Percentiles rank a stretch among this genome's conserved stretches.
Evolutionary conservation across 2,797 vertebrate species (phyloP).

Genomic region (Coranthus polyacanthus): DNA sequence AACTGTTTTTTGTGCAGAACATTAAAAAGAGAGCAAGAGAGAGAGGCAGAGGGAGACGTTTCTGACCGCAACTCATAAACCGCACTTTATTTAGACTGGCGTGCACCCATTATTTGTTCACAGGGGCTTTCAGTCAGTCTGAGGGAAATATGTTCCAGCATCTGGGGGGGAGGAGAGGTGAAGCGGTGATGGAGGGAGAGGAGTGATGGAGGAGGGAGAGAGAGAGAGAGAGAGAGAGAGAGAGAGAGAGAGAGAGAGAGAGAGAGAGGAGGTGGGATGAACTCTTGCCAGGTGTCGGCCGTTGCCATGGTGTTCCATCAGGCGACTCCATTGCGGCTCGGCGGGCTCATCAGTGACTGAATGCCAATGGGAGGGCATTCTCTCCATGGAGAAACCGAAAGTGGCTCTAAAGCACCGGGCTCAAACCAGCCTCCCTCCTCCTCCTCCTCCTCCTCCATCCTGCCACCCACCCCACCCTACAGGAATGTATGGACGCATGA

Average conservation of each 20-base stretch:
- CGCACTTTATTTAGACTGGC: conserved; percentile 97
- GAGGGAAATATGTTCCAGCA: conserved; percentile 93
- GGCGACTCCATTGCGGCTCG: conserved; percentile 89
- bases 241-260: conserved; percentile 59
- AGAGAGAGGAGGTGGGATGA: conserved; percentile 83
- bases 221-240: neutral
- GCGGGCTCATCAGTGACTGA: conserved; percentile 90
- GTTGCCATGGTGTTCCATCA: conserved; percentile 97
- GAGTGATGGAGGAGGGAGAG: conserved; percentile 61
- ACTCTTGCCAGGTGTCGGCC: conserved; percentile 96
- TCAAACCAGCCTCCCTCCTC: conserved; percentile 37
- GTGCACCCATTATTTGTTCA: conserved; percentile 95
- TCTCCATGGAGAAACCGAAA: conserved; percentile 63
- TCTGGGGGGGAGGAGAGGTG: conserved; percentile 71
- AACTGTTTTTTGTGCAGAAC: conserved; percentile 89
- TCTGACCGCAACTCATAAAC: conserved; percentile 97
- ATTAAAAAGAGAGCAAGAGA: conserved; percentile 86
- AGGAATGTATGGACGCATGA: conserved; percentile 68
- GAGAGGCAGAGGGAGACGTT: conserved; percentile 87
- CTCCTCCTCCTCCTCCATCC: conserved; percentile 6
- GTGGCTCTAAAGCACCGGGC: conserved; percentile 71
- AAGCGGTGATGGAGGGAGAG: conserved; percentile 47
- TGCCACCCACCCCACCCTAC: conserved; percentile 35
- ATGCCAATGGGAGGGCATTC: conserved; percentile 86
- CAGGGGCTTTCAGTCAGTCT: conserved; percentile 95